These are phyloP conservation scores for Ceratina australensis DNA, from an alignment of 1,140 invertebrate species.

Conservation along the genomic window DNA sequence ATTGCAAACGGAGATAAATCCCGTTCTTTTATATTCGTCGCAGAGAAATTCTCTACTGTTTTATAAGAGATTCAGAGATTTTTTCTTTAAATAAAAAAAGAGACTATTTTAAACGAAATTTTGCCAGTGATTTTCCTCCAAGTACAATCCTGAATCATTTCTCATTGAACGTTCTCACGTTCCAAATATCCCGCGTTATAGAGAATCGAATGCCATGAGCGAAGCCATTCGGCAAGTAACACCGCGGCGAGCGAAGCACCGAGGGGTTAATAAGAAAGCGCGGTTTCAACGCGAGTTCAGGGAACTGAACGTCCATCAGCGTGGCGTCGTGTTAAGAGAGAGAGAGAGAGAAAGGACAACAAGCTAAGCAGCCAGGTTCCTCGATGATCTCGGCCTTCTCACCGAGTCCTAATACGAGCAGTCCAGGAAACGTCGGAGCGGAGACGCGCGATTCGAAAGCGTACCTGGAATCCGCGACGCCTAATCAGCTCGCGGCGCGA, in stretches of 20 bases:
- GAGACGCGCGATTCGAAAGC: constrained; percentile 13
- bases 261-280: constrained; percentile 28
- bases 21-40: too few species aligned
- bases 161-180: background rate
- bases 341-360: too few species aligned
- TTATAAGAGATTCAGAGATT: too few species aligned
- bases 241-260: constrained; percentile 9
- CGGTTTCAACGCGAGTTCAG: constrained; percentile 16
- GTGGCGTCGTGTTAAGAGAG: background rate
- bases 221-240: constrained; percentile 22
- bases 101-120: too few species aligned
- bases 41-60: too few species aligned
- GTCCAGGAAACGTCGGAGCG: constrained; percentile 9
- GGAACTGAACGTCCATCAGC: constrained; percentile 21
- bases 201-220: constrained; percentile 7
- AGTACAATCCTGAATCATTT: too few species aligned
- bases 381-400: constrained; percentile 5
- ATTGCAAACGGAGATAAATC: background rate
- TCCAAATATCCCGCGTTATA: background rate
- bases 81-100: too few species aligned
- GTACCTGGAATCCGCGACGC: constrained; percentile 38
- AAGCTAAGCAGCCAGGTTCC: too few species aligned
- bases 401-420: constrained; percentile 42
- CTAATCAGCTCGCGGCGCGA: constrained; percentile 38
- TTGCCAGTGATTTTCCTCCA: too few species aligned